Percentiles rank a stretch among this genome's conserved stretches.
These are phyloP conservation scores for Prolemur simus DNA, from an alignment of 2,113 vertebrate genomes.

Conservation along the genomic window DNA sequence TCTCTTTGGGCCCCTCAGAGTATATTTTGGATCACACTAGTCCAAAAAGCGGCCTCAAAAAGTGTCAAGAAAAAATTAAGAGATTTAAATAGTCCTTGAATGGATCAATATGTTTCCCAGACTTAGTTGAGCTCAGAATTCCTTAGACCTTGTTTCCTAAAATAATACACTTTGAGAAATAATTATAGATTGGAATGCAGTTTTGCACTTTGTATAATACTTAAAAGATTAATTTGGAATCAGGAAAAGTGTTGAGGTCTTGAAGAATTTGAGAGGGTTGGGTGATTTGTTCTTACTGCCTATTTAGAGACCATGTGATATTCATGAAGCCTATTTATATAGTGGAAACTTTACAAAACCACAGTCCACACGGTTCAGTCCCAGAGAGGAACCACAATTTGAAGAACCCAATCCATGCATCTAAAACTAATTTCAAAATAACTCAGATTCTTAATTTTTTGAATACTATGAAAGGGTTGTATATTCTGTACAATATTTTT, in stretches of 20 bases:
- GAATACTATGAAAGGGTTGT: background rate
- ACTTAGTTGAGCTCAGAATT: background rate
- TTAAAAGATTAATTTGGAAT: background rate
- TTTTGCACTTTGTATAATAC: background rate
- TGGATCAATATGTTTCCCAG: background rate
- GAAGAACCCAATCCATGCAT: background rate
- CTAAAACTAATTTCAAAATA: constrained; percentile 5
- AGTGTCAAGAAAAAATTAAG: background rate
- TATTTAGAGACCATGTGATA: background rate
- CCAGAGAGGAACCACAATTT: background rate
- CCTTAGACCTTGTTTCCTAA: background rate
- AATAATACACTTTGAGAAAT: constrained; percentile 8
- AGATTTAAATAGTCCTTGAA: background rate
- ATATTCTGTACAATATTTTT: background rate
- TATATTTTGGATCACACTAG: background rate
- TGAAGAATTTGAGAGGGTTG: background rate
- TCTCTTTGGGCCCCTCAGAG: background rate
- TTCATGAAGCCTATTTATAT: background rate
- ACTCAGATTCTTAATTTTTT: background rate
- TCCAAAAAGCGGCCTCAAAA: background rate
- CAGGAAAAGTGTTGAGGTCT: background rate
- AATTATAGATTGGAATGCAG: background rate
- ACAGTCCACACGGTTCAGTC: background rate
- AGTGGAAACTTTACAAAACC: background rate
- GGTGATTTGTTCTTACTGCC: background rate